Evolutionary conservation across 2,113 vertebrate species (phyloP).

Genomic region (Prunella himalayana): DNA sequence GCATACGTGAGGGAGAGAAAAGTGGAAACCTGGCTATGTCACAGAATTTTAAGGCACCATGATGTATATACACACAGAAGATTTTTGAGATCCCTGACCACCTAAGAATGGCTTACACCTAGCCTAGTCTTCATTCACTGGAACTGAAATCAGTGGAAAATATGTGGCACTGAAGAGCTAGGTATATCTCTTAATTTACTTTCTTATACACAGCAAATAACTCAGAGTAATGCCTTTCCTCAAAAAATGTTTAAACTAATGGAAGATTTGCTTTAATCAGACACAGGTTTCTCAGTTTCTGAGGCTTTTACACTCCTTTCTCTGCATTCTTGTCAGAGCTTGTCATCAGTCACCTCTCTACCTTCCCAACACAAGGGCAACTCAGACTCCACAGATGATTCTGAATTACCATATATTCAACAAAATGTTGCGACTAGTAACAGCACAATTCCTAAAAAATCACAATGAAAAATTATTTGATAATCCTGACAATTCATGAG

Average conservation of each 20-base stretch:
- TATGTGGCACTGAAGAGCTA: fast-evolving
- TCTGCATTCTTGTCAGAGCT: not conserved
- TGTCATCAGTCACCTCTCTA: not conserved
- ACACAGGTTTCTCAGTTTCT: not conserved
- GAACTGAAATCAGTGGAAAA: not conserved
- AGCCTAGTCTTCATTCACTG: not conserved
- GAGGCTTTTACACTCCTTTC: not conserved
- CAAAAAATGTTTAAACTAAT: not conserved
- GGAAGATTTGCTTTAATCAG: not conserved
- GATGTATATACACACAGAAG: not conserved
- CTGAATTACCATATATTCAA: not conserved
- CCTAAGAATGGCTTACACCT: not conserved
- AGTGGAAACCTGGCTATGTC: not conserved
- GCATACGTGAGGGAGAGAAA: fast-evolving
- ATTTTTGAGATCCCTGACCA: not conserved
- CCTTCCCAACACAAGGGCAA: not conserved
- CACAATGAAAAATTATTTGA: not conserved
- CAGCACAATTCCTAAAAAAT: not conserved
- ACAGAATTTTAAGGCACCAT: not conserved
- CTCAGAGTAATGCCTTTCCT: not conserved
- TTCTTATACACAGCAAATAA: not conserved
- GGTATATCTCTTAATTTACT: not conserved
- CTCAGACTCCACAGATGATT: not conserved
- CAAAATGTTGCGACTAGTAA: not conserved
- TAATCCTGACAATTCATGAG: not conserved